A percentile compares a stretch with the other conserved stretches of the same genome.
Conservation (phyloP, 2,113 vertebrate genomes). For the Pelmatolapia mariae region DNA sequence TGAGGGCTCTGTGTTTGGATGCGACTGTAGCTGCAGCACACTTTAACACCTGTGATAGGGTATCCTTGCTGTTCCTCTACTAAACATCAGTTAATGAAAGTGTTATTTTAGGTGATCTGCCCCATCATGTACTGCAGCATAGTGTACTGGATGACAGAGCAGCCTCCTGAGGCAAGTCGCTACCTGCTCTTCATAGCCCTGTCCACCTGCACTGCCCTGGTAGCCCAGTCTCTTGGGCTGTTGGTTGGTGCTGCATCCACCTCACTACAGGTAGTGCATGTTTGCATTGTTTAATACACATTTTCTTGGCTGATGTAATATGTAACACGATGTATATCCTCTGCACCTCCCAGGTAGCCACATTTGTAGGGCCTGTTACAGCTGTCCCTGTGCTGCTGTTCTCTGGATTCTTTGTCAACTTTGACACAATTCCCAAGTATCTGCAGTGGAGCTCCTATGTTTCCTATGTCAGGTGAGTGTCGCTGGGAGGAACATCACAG, state of each 20-base stretch:
- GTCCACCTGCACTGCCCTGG: constrained; percentile 85
- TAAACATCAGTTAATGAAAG: not conserved
- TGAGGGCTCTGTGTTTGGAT: not conserved
- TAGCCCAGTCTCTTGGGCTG: constrained; percentile 92
- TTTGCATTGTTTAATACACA: not conserved
- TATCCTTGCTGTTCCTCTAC: not conserved
- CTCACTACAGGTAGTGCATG: constrained; percentile 81
- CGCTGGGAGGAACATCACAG: not conserved
- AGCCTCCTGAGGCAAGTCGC: constrained; percentile 86
- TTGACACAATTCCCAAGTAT: constrained; percentile 97
- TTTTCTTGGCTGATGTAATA: not conserved
- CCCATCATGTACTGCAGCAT: constrained; percentile 95
- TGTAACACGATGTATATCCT: not conserved
- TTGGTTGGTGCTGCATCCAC: constrained; percentile 92
- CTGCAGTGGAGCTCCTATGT: constrained; percentile 95
- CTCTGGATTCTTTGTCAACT: constrained; percentile 97
- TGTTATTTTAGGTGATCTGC: constrained; percentile 80
- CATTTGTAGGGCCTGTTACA: constrained; percentile 91
- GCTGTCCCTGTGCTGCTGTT: constrained; percentile 94
- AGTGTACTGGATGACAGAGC: constrained; percentile 98
- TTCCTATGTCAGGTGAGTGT: constrained; percentile 89
- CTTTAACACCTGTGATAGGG: not conserved
- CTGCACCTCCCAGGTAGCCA: constrained; percentile 80
- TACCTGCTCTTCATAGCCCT: constrained; percentile 93
- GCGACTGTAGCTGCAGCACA: not conserved